A percentile compares a stretch with the other conserved stretches of the same genome.
phyloP scores from a whole-genome alignment of 2,797 vertebrate genomes.

The Platyrinchus mystaceus region DNA sequence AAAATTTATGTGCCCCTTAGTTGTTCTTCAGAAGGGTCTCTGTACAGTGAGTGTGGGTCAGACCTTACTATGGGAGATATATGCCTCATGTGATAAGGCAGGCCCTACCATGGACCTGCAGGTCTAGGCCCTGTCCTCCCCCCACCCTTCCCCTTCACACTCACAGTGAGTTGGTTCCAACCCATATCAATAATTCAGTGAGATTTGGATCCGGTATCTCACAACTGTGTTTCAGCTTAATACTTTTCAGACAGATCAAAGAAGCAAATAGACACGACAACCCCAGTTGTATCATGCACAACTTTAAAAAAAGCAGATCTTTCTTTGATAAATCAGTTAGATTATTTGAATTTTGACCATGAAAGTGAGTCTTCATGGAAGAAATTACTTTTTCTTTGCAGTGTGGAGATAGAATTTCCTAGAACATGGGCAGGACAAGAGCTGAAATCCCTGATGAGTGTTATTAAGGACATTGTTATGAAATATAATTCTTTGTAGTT shows the following conservation, averaged over 20 bases:
- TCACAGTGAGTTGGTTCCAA: too few relatives aligned
- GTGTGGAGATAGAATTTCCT: not conserved
- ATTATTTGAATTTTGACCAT: not conserved
- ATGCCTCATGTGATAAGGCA: too few relatives aligned
- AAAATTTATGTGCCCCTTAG: not conserved
- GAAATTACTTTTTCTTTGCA: not conserved
- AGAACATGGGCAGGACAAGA: not conserved
- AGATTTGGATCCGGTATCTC: too few relatives aligned
- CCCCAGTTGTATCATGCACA: not conserved
- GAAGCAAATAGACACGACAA: not conserved
- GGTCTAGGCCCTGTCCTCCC: too few relatives aligned
- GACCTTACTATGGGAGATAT: not conserved
- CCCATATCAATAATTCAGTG: too few relatives aligned
- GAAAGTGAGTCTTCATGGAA: not conserved
- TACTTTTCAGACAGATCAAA: not conserved
- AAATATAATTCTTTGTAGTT: not conserved
- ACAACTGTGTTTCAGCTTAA: not conserved
- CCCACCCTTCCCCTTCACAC: too few relatives aligned
- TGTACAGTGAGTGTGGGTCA: not conserved
- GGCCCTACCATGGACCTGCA: too few relatives aligned
- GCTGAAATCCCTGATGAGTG: not conserved
- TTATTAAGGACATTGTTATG: conserved; percentile 23
- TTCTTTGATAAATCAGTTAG: not conserved
- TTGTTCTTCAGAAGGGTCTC: not conserved
- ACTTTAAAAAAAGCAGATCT: not conserved